A percentile compares a stretch with the other conserved stretches of the same genome.
Conservation (phyloP, 1,140 invertebrate species). For the Nymphalis io region DNA sequence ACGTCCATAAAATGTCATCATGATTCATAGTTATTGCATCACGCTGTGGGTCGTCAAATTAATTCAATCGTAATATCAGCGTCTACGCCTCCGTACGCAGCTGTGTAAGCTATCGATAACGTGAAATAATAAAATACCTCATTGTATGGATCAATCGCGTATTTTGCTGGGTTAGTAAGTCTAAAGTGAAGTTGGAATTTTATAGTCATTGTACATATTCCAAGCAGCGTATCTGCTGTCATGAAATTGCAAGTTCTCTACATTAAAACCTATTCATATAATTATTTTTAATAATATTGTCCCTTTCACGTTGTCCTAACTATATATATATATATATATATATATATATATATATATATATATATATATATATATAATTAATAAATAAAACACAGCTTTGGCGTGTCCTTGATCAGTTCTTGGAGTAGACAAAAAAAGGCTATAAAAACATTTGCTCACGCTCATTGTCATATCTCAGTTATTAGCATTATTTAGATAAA, state of each 20-base stretch:
- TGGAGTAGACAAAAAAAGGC: background rate
- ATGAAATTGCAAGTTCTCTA: constrained; percentile 17
- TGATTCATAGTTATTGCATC: constrained; percentile 69
- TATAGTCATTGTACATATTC: constrained; percentile 31
- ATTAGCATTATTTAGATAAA: constrained; percentile 56
- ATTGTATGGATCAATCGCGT: constrained; percentile 38
- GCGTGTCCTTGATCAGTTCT: background rate
- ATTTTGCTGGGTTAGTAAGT: constrained; percentile 13
- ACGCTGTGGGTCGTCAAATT: constrained; percentile 55
- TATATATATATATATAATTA: background rate
- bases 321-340: too few relatives aligned
- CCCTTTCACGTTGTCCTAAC: too few relatives aligned
- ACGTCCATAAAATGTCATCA: constrained; percentile 47
- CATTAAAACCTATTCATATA: too few relatives aligned
- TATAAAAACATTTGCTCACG: constrained; percentile 25
- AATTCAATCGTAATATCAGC: constrained; percentile 59
- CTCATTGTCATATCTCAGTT: constrained; percentile 37
- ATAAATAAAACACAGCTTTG: background rate
- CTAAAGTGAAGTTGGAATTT: constrained; percentile 8
- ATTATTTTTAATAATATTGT: too few relatives aligned
- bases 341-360: too few relatives aligned
- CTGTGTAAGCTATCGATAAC: constrained; percentile 69
- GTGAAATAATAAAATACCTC: constrained; percentile 52
- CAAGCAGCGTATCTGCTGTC: constrained; percentile 24
- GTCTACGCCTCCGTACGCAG: constrained; percentile 49